phyloP scores from a whole-genome alignment of 35 echinoderm and acorn worm genomes.

The Heliocidaris erythrogramma region DNA sequence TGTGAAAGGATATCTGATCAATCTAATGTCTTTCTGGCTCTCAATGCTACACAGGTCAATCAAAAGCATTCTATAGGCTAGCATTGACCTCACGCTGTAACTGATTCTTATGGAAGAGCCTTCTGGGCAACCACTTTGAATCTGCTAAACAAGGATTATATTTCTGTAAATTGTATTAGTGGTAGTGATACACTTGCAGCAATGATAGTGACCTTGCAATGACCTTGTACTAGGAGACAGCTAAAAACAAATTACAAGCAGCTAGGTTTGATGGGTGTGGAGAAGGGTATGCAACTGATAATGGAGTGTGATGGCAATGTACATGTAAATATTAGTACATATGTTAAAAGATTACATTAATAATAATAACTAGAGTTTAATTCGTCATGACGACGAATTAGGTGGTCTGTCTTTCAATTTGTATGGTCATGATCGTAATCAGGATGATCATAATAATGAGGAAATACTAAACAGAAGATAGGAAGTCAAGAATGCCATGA shows the following conservation, averaged over 20 bases:
- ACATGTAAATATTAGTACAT: background rate
- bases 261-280: background rate
- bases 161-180: background rate
- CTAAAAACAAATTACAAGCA: background rate
- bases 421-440: no score
- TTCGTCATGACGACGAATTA: no score
- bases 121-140: background rate
- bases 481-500: no score
- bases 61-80: background rate
- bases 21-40: no score
- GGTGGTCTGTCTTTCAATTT: no score
- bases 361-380: background rate
- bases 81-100: background rate
- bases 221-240: background rate
- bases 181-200: background rate
- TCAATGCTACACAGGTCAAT: background rate
- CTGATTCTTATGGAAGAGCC: background rate
- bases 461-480: no score
- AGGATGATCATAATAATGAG: no score
- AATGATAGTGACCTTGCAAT: background rate
- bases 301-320: background rate
- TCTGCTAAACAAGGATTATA: background rate
- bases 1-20: no score
- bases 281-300: slow-evolving; percentile 7
- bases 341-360: background rate